Conservation (phyloP, 2,797 vertebrate species). For the Pseudochirops cupreus region DNA sequence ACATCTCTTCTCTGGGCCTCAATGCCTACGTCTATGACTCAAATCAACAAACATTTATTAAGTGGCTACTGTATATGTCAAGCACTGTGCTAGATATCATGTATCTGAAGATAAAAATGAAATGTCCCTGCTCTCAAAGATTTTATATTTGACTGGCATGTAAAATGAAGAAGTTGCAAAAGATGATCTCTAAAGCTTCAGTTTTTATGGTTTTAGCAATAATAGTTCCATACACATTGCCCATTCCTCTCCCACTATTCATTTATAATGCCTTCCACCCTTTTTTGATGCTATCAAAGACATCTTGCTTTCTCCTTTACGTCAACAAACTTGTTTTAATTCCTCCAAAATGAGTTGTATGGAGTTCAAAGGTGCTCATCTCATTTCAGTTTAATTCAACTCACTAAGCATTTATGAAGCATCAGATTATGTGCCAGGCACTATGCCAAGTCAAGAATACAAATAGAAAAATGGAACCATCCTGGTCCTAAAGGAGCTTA, state of each 20-base stretch:
- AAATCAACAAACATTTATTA: not conserved
- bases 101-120: not conserved
- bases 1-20: not conserved
- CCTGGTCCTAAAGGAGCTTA: not conserved
- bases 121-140: not conserved
- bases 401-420: not conserved
- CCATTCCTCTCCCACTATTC: not conserved
- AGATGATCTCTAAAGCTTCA: not conserved
- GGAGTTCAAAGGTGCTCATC: not conserved
- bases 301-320: not conserved
- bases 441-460: not conserved
- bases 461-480: not conserved
- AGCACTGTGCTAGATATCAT: not conserved
- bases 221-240: not conserved
- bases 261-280: not conserved
- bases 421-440: not conserved
- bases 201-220: not conserved
- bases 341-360: not conserved
- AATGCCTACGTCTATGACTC: not conserved
- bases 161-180: not conserved
- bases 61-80: not conserved
- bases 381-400: not conserved
- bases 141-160: not conserved
- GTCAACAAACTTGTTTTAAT: not conserved
- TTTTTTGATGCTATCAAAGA: not conserved